Evolutionary conservation across 2,113 vertebrate species (phyloP).

Genomic region (Heloderma charlesbogerti): DNA sequence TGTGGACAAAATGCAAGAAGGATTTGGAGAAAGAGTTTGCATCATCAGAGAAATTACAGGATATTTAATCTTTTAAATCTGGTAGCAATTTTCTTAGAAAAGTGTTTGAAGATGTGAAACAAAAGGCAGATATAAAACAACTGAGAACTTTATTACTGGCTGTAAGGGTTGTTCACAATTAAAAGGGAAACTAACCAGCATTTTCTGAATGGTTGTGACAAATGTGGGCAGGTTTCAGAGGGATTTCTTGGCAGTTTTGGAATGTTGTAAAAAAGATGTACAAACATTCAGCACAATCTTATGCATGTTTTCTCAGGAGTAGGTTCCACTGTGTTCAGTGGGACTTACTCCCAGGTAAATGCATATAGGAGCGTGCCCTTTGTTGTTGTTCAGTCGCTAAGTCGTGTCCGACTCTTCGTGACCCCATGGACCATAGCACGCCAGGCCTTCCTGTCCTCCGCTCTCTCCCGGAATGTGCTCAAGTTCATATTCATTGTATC

Average conservation of each 20-base stretch:
- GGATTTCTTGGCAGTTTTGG: background rate
- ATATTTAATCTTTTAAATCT: constrained; percentile 26
- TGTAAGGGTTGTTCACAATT: background rate
- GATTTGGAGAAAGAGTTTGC: constrained; percentile 1
- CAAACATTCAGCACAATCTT: background rate
- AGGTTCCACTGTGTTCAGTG: background rate
- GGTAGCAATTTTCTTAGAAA: constrained; percentile 24
- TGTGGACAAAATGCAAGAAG: constrained; percentile 1
- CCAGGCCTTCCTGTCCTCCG: no score
- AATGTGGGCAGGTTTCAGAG: background rate
- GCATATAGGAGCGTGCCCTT: background rate
- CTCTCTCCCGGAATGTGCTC: no score
- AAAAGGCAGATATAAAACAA: background rate
- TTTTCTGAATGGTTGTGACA: background rate
- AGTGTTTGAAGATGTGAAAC: background rate
- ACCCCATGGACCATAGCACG: no score
- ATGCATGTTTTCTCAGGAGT: background rate
- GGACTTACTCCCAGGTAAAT: background rate
- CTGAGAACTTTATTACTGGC: background rate
- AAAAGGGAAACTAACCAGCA: background rate
- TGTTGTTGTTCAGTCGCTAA: no score
- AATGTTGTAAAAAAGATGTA: background rate
- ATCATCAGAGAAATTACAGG: constrained; percentile 1
- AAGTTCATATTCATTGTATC: no score
- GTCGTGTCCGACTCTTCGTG: no score